A percentile compares a stretch with the other conserved stretches of the same genome.
Evolutionary conservation across 1,140 invertebrate genomes (phyloP).

Genomic region (Drosophila pandora): DNA sequence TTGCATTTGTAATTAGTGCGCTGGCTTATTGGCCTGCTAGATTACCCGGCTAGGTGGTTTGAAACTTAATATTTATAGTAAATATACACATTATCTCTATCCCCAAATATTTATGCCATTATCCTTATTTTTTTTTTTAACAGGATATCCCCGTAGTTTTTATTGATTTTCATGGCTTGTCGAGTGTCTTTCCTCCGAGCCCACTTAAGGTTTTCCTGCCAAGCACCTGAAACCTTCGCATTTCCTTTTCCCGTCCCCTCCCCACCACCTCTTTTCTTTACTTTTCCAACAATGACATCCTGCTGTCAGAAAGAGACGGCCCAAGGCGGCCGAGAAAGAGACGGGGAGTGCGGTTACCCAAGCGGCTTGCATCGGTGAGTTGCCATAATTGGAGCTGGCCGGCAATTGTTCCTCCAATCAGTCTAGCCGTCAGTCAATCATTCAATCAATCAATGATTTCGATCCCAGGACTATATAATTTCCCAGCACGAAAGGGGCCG

Average conservation of each 20-base stretch:
- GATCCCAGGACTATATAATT: conserved; percentile 10
- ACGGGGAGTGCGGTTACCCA: conserved; percentile 2
- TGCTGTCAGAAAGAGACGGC: conserved; percentile 11
- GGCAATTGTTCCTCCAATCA: conserved; percentile 24
- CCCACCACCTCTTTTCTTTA: neutral
- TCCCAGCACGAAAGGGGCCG: neutral
- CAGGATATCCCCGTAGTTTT: conserved; percentile 18
- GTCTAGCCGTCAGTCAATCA: conserved; percentile 41
- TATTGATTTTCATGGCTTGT: conserved; percentile 44
- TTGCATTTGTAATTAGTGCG: conserved; percentile 19
- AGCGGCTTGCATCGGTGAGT: conserved; percentile 40
- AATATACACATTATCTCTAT: too few species aligned
- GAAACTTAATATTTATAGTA: too few species aligned
- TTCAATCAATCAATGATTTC: conserved; percentile 29
- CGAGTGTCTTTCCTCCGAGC: conserved; percentile 28
- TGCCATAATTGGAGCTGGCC: conserved; percentile 41
- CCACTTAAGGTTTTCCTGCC: conserved; percentile 28
- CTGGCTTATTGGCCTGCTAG: too few species aligned
- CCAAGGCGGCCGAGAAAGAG: neutral
- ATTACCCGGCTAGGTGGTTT: too few species aligned
- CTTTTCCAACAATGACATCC: conserved; percentile 2
- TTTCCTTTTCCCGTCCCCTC: conserved; percentile 4
- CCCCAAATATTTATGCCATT: neutral
- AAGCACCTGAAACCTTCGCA: conserved; percentile 20
- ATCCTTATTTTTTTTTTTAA: neutral